These are phyloP conservation scores for Actinostola sp. DNA, from an alignment of 92 coral and sea anemone genomes.

Conservation along the genomic window DNA sequence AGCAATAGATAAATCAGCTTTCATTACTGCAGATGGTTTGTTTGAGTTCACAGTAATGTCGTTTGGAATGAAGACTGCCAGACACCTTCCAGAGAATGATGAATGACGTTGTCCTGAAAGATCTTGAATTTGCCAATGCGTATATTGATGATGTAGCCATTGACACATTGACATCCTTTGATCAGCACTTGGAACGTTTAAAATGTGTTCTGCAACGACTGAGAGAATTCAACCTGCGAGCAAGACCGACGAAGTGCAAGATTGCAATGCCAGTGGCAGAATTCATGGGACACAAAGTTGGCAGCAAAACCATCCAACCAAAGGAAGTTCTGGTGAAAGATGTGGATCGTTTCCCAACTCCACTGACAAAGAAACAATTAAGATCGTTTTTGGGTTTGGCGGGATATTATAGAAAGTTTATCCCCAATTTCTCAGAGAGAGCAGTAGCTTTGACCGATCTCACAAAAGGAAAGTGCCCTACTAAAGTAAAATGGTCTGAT, in stretches of 20 bases:
- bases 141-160: conserved; percentile 56
- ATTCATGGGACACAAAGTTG: conserved; percentile 53
- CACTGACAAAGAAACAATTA: conserved; percentile 45
- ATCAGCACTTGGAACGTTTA: conserved; percentile 28
- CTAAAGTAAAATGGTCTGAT: conserved; percentile 19
- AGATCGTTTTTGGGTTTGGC: conserved; percentile 33
- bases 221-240: no score
- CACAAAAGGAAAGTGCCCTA: conserved; percentile 22
- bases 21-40: conserved; percentile 38
- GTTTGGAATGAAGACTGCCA: conserved; percentile 50
- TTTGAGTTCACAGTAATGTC: conserved; percentile 45
- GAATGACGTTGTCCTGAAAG: no score
- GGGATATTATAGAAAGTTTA: conserved; percentile 37
- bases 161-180: conserved; percentile 22
- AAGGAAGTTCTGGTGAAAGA: conserved; percentile 23
- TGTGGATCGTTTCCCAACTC: conserved; percentile 37
- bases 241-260: conserved; percentile 55
- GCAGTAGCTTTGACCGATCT: conserved; percentile 39
- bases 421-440: conserved; percentile 38
- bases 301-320: conserved; percentile 37
- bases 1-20: conserved; percentile 29
- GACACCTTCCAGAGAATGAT: conserved; percentile 67
- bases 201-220: conserved; percentile 29
- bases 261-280: conserved; percentile 30
- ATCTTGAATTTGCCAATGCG: conserved; percentile 59